Conservation (phyloP, 2,888 invertebrate genomes). For the Drosophila infuscata region DNA sequence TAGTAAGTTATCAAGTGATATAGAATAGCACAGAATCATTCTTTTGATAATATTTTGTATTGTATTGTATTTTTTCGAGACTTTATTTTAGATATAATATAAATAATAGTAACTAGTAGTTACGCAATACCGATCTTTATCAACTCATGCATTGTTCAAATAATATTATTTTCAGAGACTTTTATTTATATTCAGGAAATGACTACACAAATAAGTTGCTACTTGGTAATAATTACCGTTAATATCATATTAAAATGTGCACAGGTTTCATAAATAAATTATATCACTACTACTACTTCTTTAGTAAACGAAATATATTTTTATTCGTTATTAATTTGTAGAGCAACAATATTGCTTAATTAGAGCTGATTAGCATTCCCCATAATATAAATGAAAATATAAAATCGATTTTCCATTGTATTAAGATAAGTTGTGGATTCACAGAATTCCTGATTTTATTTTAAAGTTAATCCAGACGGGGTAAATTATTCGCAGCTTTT, state of each 20-base stretch:
- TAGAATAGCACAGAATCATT: no score
- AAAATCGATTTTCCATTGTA: background rate
- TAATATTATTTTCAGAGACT: background rate
- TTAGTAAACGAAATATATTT: no score
- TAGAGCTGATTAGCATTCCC: background rate
- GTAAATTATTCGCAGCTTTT: background rate
- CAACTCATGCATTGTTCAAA: background rate
- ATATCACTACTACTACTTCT: no score
- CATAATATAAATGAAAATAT: background rate
- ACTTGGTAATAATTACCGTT: background rate
- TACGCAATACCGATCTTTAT: background rate
- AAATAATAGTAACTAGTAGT: background rate
- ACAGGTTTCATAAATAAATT: no score
- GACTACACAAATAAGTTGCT: background rate
- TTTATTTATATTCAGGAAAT: background rate
- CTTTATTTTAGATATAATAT: background rate
- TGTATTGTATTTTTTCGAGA: background rate
- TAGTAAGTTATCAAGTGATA: no score
- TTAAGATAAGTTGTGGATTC: no score
- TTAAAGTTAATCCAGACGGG: no score
- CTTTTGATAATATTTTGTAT: no score
- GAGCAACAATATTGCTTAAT: background rate
- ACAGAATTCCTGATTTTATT: no score
- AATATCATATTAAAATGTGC: no score
- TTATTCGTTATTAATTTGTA: background rate